Evolutionary conservation across 1,140 invertebrate species (phyloP).

Genomic region (Magallana ariakensis): DNA sequence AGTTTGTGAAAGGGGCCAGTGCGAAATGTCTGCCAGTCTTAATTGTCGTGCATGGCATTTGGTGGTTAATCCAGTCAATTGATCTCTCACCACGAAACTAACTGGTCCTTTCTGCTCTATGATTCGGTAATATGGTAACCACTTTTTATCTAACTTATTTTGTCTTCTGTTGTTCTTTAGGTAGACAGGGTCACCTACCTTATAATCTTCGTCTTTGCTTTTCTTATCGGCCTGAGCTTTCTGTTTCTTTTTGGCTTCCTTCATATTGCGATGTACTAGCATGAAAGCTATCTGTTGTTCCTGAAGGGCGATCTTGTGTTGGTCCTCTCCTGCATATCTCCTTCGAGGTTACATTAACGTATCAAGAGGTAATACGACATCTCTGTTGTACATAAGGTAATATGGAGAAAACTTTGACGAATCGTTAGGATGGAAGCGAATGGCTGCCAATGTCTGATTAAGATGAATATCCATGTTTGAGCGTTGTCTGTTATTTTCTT

Average conservation of each 20-base stretch:
- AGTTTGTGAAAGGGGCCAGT: neutral
- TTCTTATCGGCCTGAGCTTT: neutral
- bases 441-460: conserved; percentile 49
- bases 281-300: too few species aligned
- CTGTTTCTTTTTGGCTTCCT: conserved; percentile 15
- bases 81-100: neutral
- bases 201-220: neutral
- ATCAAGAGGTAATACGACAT: too few species aligned
- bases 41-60: neutral
- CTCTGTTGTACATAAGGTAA: conserved; percentile 49
- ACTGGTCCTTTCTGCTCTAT: neutral
- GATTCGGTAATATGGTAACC: neutral
- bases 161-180: neutral
- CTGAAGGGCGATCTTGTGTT: too few species aligned
- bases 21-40: neutral
- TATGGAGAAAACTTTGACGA: conserved; percentile 28
- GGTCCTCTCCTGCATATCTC: too few species aligned
- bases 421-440: neutral
- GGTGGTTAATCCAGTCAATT: neutral
- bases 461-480: conserved; percentile 31
- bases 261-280: conserved; percentile 27
- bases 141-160: neutral
- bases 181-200: neutral
- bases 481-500: neutral
- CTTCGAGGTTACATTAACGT: too few species aligned